A percentile compares a stretch with the other conserved stretches of the same genome.
Evolutionary conservation across 1,140 invertebrate species (phyloP).

Genomic region (Conus ventricosus): DNA sequence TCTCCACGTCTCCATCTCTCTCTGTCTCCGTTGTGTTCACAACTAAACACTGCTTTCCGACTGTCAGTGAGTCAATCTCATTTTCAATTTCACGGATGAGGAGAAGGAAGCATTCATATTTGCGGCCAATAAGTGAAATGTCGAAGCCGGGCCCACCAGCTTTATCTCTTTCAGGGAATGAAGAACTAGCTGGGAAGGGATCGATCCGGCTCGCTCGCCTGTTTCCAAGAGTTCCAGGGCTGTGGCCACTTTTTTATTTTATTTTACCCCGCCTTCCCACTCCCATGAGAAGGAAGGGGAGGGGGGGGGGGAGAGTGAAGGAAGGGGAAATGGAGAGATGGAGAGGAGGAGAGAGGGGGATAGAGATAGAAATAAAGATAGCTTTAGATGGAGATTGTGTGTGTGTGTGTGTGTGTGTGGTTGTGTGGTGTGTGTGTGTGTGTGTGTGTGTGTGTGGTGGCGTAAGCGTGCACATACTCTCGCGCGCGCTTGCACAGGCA

Average conservation of each 20-base stretch:
- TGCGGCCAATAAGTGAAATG: conserved; percentile 33
- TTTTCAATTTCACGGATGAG: conserved; percentile 30
- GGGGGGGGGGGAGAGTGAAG: neutral
- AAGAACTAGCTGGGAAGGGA: neutral
- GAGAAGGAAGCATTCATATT: conserved; percentile 26
- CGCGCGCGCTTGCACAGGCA: no score
- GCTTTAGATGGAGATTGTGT: neutral
- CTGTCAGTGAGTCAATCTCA: conserved; percentile 3
- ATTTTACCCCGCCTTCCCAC: neutral
- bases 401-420: neutral
- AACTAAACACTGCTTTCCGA: conserved; percentile 12
- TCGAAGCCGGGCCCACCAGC: neutral
- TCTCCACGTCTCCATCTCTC: conserved; percentile 20
- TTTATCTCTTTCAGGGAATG: conserved; percentile 29
- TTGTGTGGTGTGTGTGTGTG: no score
- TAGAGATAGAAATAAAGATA: neutral
- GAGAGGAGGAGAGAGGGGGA: neutral
- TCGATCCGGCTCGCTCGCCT: neutral
- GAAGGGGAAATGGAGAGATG: neutral
- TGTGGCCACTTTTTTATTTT: neutral
- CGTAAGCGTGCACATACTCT: no score
- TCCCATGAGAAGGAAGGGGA: neutral
- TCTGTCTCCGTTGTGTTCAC: neutral
- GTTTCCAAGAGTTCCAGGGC: neutral
- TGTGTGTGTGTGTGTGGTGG: no score